A percentile compares a stretch with the other conserved stretches of the same genome.
Conservation (phyloP, 2,113 vertebrate genomes). For the Castor canadensis region DNA sequence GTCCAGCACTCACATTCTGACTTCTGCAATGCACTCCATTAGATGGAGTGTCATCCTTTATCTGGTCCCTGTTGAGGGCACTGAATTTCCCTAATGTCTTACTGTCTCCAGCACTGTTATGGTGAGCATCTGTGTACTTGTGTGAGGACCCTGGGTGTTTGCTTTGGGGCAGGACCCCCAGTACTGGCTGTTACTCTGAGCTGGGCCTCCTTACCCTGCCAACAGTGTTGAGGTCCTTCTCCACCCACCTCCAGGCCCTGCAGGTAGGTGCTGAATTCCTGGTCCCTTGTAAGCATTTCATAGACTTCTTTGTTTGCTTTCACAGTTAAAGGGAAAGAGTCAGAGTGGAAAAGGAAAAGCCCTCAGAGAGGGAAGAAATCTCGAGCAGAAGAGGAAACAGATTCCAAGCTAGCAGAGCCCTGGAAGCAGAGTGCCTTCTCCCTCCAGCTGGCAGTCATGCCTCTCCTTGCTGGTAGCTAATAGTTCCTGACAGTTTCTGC, state of each 20-base stretch:
- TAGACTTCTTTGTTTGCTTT: background rate
- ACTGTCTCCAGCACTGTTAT: background rate
- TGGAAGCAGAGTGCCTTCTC: constrained; percentile 56
- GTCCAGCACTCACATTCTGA: background rate
- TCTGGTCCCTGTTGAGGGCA: too few species aligned
- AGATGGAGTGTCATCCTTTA: too few species aligned
- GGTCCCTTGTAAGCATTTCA: background rate
- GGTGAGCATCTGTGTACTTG: background rate
- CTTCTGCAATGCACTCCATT: background rate
- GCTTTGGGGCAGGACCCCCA: background rate
- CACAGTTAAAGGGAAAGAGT: constrained; percentile 50
- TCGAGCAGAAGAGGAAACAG: rapidly evolving
- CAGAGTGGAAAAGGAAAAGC: background rate
- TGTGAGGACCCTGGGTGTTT: background rate
- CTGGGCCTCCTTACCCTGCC: too few species aligned
- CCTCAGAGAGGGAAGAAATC: background rate
- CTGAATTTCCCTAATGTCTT: background rate
- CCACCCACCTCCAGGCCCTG: background rate
- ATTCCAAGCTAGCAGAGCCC: rapidly evolving
- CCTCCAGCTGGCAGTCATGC: constrained; percentile 75
- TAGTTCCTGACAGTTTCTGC: rapidly evolving
- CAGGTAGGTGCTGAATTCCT: background rate
- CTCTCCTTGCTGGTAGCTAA: constrained; percentile 85
- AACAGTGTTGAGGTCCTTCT: background rate
- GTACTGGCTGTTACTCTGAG: background rate